A percentile compares a stretch with the other conserved stretches of the same genome.
Conservation (phyloP, 2,888 invertebrate genomes). For the Oscheius onirici region DNA sequence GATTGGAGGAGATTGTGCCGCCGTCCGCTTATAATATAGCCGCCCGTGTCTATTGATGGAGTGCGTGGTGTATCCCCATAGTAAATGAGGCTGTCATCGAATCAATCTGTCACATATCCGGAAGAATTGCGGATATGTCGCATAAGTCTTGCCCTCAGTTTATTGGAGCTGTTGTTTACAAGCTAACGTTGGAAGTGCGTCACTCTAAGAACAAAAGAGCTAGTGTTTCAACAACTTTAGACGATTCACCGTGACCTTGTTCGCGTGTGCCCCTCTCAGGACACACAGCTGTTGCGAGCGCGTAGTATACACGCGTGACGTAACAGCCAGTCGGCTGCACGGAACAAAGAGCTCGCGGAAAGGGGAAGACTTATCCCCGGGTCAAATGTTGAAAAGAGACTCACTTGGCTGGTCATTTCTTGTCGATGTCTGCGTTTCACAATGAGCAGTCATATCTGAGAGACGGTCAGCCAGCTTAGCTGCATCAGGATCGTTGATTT, state of each 20-base stretch:
- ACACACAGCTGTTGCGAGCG: constrained; percentile 30
- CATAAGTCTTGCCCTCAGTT: too few species aligned
- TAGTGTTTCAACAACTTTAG: too few species aligned
- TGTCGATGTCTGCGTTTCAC: constrained; percentile 31
- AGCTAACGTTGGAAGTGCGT: too few species aligned
- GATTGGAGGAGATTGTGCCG: too few species aligned
- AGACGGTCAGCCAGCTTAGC: constrained; percentile 49
- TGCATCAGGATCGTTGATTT: constrained; percentile 48
- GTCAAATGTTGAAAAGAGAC: constrained; percentile 11
- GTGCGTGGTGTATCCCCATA: too few species aligned
- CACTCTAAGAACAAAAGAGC: too few species aligned
- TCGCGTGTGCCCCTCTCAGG: constrained; percentile 18
- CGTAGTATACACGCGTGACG: constrained; percentile 32
- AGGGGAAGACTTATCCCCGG: background rate
- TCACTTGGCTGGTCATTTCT: constrained; percentile 41
- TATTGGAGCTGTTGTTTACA: too few species aligned
- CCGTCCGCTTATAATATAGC: too few species aligned
- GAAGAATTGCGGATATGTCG: too few species aligned
- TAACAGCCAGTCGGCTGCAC: constrained; percentile 22
- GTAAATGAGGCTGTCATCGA: too few species aligned
- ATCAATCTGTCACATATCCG: too few species aligned
- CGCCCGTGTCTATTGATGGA: too few species aligned
- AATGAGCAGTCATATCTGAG: constrained; percentile 50
- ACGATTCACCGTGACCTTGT: constrained; percentile 29
- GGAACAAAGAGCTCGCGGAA: constrained; percentile 18